Evolutionary conservation across 2,888 invertebrate genomes (phyloP), one percentile per base, ranked within the genome.

Genomic region (Caenorhabditis drosophilae): DNA sequence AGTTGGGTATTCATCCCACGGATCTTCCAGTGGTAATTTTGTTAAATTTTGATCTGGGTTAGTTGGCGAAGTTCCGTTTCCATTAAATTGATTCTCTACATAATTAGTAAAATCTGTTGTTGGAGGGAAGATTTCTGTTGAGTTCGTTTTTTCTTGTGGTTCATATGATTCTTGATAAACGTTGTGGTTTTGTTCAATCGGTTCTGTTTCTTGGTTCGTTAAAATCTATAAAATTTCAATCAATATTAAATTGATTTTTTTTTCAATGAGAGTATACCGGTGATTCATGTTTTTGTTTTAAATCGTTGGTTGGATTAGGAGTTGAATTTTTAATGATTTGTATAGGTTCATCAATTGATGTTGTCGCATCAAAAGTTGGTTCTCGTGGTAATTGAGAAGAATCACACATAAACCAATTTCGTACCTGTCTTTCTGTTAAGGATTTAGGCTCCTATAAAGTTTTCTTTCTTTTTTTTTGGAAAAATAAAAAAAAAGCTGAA

Each of bases 401-500:
- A 47, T 82, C 82, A 49, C 79, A 82, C 27, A 58, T 73, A 56
- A 82, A 82, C 77, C 80, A 79, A 42, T 77, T 73, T 15, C 69
- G 58, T 42, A 70, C 68, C 51, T 72, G 67, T 58, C 75, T 50
- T 48, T 69, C 61, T 0, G 67, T 55, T 6, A 71, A 61, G 49
- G 64, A 57, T 42, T 67, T 62, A 11, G 63, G 59, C 27, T 66
- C 59, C 31, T 35, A 41, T 23, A 41, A 23, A 22, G 41, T 41
- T 16, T 23, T 41, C 6, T 6, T 20, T 23, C 22, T 27, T 16
- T 11, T 27, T 22, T 40, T 35, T 49, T 54, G n/a, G n/a, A n/a
- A n/a, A n/a, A n/a, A n/a, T n/a, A n/a, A n/a, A n/a, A n/a, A n/a
- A n/a, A n/a, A n/a, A n/a, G n/a, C n/a, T n/a, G n/a, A n/a, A n/a